These are phyloP conservation scores for Anas platyrhynchos DNA, from an alignment of 2,113 vertebrate genomes.

Conservation along the genomic window DNA sequence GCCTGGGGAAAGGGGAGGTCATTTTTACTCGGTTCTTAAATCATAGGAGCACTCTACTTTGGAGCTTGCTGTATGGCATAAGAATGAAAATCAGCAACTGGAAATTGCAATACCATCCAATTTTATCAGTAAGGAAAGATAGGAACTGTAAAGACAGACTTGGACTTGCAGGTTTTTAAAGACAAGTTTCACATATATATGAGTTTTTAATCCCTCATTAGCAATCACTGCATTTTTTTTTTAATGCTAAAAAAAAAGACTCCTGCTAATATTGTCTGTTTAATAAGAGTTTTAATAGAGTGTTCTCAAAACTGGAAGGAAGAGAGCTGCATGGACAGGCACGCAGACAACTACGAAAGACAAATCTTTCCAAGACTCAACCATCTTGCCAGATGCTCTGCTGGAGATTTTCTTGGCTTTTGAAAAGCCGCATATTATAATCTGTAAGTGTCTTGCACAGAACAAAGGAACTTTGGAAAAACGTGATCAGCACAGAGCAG, in stretches of 20 bases:
- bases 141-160: not conserved
- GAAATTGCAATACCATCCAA: not conserved
- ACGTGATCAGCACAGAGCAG: not conserved
- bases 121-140: not conserved
- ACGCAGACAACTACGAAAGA: not conserved
- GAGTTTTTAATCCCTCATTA: not conserved
- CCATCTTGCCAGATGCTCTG: not conserved
- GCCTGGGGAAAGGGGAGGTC: not conserved
- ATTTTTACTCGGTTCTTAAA: not conserved
- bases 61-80: not conserved
- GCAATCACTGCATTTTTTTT: not conserved
- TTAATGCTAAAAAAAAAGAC: not conserved
- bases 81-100: not conserved
- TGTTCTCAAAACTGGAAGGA: not conserved
- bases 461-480: slow-evolving; percentile 31
- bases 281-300: not conserved
- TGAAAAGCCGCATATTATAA: not conserved
- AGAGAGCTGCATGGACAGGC: not conserved
- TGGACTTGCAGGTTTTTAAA: not conserved
- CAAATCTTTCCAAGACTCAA: not conserved
- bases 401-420: slow-evolving; percentile 19
- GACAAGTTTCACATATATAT: not conserved
- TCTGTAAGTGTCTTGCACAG: not conserved
- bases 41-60: not conserved
- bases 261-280: not conserved